Base-by-base conservation (phyloP, 2,113 vertebrate species). In the Cichladusa arquata region DNA sequence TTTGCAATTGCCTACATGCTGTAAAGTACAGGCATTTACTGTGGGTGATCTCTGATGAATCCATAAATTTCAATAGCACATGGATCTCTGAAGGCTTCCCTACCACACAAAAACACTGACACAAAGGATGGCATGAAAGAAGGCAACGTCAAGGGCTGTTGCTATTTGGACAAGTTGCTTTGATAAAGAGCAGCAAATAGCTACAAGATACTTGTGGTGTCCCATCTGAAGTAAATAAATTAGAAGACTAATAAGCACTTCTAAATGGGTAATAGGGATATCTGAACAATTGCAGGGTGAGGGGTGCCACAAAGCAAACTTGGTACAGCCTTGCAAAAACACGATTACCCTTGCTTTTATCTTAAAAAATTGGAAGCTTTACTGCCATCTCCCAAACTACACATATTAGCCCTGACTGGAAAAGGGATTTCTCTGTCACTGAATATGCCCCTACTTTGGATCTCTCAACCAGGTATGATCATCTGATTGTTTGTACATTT, bases 121-220 rank as follows among this genome's bases (percentile, higher is more conserved):
- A 98, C 97, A 98, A 97, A 98, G 96, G 92, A 95, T 81, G 97
- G 96, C 88, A 96, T 76, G 95, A 28, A n/a, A 94, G 84, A 92
- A 48, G 25, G 50, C 88, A 94, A 95, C 19, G 7, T 86, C 92
- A 96, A 97, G 91, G 82, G 93, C 93, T 95, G 95, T 78, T 96
- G 92, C 97, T 98, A 77, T 98, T 97, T 97, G 95, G 90, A 97
- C 71, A 98, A 97, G 96, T 38, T 57, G 93, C 95, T 95, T 94
- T 83, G 57, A 76, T 34, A 88, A 90, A 72, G 69, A 83, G 95
- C 29, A 96, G 94, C 94, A 84, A 96, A 97, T 14, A 95, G 94
- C 78, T 83, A 90, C 92, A 89, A 96, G 79, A 89, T 92, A 89
- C 93, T 96, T 82, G 62, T 78, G 36, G 45, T 42, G 82, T 88